A percentile compares a stretch with the other conserved stretches of the same genome.
Conservation (phyloP, 2,797 vertebrate species). For the Orientallactaga sibirica region DNA sequence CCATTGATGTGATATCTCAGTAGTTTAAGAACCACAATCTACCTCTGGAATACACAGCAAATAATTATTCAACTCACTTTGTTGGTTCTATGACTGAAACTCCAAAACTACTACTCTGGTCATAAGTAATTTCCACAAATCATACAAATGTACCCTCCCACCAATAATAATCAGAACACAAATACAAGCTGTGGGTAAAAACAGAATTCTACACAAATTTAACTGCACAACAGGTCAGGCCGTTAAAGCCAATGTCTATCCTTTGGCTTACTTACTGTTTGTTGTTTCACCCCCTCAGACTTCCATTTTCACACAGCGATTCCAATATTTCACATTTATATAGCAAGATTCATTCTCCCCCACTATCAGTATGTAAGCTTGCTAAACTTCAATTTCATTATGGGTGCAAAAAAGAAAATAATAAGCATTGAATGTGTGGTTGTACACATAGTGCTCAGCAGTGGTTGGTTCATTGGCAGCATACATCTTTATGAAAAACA, state of each 20-base stretch:
- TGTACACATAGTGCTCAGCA: background rate
- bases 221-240: conserved; percentile 1
- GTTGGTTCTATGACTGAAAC: background rate
- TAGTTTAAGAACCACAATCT: background rate
- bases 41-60: background rate
- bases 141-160: background rate
- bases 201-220: background rate
- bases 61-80: background rate
- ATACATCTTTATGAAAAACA: background rate
- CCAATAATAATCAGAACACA: background rate
- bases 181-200: background rate
- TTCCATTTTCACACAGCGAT: background rate
- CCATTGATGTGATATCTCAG: background rate
- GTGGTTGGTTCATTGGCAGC: background rate
- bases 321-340: background rate
- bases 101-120: background rate
- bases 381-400: background rate
- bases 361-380: background rate
- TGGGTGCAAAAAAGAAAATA: background rate
- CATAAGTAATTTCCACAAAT: background rate
- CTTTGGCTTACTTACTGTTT: background rate
- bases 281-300: background rate
- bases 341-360: background rate
- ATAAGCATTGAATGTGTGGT: background rate
- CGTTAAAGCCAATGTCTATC: background rate